Percentiles rank a stretch among this genome's conserved stretches.
phyloP scores from a whole-genome alignment of 1,140 invertebrate species.

The Dendrolimus punctatus region DNA sequence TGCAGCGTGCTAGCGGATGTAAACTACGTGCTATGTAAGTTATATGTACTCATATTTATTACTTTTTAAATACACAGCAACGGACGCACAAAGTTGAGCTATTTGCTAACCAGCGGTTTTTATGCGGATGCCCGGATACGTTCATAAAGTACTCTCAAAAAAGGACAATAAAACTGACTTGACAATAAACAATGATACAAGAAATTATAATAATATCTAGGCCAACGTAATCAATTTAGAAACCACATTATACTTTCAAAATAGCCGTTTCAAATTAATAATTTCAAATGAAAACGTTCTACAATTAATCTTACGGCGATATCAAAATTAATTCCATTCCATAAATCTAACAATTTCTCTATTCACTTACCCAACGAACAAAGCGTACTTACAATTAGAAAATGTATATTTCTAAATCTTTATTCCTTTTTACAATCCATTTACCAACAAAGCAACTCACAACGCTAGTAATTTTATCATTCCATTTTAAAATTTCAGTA shows the following conservation, averaged over 20 bases:
- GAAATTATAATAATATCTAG: no score
- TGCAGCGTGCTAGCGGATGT: no score
- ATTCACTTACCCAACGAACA: slow-evolving; percentile 44
- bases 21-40: no score
- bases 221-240: no score
- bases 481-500: slow-evolving; percentile 26
- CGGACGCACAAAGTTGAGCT: no score
- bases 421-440: slow-evolving; percentile 40
- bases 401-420: slow-evolving; percentile 33
- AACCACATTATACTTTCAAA: background rate
- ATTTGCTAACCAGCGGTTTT: no score
- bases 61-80: no score
- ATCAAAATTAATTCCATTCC: slow-evolving; percentile 28
- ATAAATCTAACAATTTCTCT: slow-evolving; percentile 49
- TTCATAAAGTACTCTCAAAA: no score
- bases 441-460: slow-evolving; percentile 56
- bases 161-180: no score
- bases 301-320: slow-evolving; percentile 8
- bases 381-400: slow-evolving; percentile 53
- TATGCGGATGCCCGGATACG: no score
- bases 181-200: no score
- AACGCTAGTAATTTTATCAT: slow-evolving; percentile 39
- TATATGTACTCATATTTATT: no score
- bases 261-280: slow-evolving; percentile 4
- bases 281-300: slow-evolving; percentile 11